These are phyloP conservation scores for Pristiophorus japonicus DNA, from an alignment of 2,113 vertebrate species.

Conservation along the genomic window DNA sequence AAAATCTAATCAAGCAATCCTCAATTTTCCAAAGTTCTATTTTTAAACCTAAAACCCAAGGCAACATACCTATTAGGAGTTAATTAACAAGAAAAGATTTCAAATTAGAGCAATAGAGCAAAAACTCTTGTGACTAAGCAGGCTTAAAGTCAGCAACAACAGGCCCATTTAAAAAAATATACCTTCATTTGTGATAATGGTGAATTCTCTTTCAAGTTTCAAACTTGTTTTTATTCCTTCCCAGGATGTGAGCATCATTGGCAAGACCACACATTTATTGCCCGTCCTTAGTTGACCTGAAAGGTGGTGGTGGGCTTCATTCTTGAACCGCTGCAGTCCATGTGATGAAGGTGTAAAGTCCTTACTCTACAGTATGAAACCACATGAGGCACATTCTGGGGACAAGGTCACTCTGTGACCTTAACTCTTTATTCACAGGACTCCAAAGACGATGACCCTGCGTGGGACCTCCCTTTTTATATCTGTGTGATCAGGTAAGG, in stretches of 20 bases:
- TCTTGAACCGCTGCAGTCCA: neutral
- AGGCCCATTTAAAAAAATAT: neutral
- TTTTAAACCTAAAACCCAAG: constrained; percentile 26
- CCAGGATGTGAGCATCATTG: neutral
- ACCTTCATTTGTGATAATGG: too few relatives aligned
- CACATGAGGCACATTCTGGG: too few relatives aligned
- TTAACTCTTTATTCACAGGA: too few relatives aligned
- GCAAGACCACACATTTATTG: neutral
- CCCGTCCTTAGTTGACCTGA: neutral
- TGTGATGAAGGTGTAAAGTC: neutral
- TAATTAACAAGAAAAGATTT: constrained; percentile 30
- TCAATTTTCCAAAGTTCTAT: constrained; percentile 14
- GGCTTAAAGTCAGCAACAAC: neutral
- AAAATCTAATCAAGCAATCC: constrained; percentile 20
- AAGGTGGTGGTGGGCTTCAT: neutral
- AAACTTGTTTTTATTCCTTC: too few relatives aligned
- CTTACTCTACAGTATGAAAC: too few relatives aligned
- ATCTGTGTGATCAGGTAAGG: too few relatives aligned
- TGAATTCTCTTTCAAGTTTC: neutral
- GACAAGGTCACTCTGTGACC: too few relatives aligned
- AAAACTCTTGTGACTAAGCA: neutral
- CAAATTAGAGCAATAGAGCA: constrained; percentile 13
- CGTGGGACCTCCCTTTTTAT: too few relatives aligned
- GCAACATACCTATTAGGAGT: constrained; percentile 24
- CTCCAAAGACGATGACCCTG: too few relatives aligned